Base-by-base conservation (phyloP, 2,888 invertebrate species). In the Siphonodentalium dalli region DNA sequence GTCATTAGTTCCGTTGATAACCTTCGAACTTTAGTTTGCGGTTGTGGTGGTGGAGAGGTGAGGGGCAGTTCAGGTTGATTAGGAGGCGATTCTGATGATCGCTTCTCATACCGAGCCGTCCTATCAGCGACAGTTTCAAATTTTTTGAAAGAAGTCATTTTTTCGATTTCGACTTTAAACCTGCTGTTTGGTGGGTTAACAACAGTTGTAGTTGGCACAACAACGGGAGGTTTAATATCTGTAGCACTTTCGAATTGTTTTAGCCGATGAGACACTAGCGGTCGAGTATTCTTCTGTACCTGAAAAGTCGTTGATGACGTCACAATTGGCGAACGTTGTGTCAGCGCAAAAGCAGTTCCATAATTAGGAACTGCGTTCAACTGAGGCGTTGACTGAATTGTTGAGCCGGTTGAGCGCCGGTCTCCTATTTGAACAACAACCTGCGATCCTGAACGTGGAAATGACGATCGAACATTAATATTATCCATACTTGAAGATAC, bases 61-160 rank as follows among this genome's bases (percentile, higher is more conserved):
- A 59, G 58, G 9, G 61, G 57, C 24, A 57, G 57, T 13, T 61
- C 26, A 11, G 66, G 48, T n/a, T 58, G 51, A 27, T 44, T 54
- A 31, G 60, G 58, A 4, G 55, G 57, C 11, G 47, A 45, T 11
- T 66, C 66, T 6, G 57, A 60, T 18, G 54, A 58, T 8, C 58
- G 54, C 31, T 68, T 69, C 40, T 82, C 81, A 69, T 78, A 81
- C 18, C 71, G 71, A 13, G 80, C 79, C 9, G 78, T 65, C 7
- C 80, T 64, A 18, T 68, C 56, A 6, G 77, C 72, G 15, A 82
- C 76, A 46, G 77, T 76, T 18, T 74, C 75, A 42, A 74, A 74
- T 41, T 74, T 76, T 54, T 67, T 72, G 57, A 60, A 90, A 87
- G 71, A 65, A 1, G 71, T 65, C n/a, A 74, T 65, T 60, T 72